Percentiles rank a stretch among this genome's conserved stretches.
Evolutionary conservation across 2,113 vertebrate species (phyloP).

Genomic region (Odocoileus hemionus): DNA sequence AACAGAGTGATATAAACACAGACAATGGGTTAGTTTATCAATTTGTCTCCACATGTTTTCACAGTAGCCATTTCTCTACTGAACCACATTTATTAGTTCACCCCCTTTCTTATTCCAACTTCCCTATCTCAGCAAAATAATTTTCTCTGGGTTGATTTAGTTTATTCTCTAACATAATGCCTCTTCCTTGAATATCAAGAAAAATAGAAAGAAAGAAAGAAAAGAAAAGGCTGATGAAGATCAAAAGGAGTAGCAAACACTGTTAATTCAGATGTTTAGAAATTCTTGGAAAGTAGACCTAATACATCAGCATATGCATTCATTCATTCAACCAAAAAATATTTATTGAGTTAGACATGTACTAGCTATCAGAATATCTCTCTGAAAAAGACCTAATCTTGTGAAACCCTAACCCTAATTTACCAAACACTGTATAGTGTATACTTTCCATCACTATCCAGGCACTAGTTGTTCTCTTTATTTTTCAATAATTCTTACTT

Average conservation of each 20-base stretch:
- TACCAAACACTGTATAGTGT: background rate
- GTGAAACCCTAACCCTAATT: background rate
- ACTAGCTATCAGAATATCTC: background rate
- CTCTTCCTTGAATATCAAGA: background rate
- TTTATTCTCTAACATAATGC: background rate
- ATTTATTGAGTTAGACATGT: background rate
- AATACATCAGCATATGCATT: background rate
- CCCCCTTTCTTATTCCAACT: background rate
- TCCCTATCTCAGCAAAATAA: background rate
- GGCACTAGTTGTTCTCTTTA: background rate
- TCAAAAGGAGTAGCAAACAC: background rate
- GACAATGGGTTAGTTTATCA: background rate
- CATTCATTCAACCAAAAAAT: background rate
- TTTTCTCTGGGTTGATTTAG: background rate
- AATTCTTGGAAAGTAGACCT: background rate
- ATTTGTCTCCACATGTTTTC: background rate
- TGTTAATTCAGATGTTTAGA: background rate
- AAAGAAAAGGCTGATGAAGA: background rate
- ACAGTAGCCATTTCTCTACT: background rate
- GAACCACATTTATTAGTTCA: background rate
- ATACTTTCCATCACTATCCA: background rate
- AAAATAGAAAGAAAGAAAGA: background rate
- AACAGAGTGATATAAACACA: background rate
- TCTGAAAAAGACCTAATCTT: background rate
- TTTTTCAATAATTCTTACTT: background rate